A percentile compares a stretch with the other conserved stretches of the same genome.
Conservation (phyloP, 37 sponge, comb jelly and placozoan species). For the Cladorhizidae sp. region DNA sequence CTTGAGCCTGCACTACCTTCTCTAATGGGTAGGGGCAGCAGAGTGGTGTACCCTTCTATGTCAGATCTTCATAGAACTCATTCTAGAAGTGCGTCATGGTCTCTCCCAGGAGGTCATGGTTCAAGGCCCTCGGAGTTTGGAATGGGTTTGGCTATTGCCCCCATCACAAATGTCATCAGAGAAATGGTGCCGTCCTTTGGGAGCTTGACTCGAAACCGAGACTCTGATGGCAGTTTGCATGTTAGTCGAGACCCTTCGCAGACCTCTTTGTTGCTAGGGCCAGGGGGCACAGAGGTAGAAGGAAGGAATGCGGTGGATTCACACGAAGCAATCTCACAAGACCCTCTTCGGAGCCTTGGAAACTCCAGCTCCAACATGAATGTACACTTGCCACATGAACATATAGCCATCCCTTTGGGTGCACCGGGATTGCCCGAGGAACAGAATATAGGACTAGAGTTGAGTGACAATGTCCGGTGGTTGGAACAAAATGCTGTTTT, state of each 20-base stretch:
- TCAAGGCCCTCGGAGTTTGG: slow-evolving; percentile 30
- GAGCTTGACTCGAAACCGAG: neutral
- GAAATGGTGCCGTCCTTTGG: slow-evolving; percentile 59
- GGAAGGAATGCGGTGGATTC: neutral
- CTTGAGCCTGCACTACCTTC: slow-evolving; percentile 27
- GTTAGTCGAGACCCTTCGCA: slow-evolving; percentile 2
- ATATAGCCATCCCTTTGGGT: neutral
- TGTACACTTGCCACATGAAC: slow-evolving; percentile 8
- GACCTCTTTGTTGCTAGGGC: neutral
- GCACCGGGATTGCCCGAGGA: neutral
- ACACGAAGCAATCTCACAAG: neutral
- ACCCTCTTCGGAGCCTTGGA: neutral
- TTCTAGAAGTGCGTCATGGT: slow-evolving; percentile 77
- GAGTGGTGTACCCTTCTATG: neutral
- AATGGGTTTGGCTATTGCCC: slow-evolving; percentile 19
- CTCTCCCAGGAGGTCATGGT: slow-evolving; percentile 57
- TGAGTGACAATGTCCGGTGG: slow-evolving; percentile 61
- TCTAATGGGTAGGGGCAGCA: neutral
- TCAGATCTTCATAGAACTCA: slow-evolving; percentile 15
- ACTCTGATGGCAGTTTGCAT: neutral
- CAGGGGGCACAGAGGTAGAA: neutral
- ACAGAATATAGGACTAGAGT: slow-evolving; percentile 48
- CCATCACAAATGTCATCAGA: slow-evolving; percentile 52
- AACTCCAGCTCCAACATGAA: slow-evolving; percentile 2
- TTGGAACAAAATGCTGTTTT: slow-evolving; percentile 74